These are phyloP conservation scores for Campoplex nolae DNA, from an alignment of 2,888 invertebrate genomes.

Conservation along the genomic window DNA sequence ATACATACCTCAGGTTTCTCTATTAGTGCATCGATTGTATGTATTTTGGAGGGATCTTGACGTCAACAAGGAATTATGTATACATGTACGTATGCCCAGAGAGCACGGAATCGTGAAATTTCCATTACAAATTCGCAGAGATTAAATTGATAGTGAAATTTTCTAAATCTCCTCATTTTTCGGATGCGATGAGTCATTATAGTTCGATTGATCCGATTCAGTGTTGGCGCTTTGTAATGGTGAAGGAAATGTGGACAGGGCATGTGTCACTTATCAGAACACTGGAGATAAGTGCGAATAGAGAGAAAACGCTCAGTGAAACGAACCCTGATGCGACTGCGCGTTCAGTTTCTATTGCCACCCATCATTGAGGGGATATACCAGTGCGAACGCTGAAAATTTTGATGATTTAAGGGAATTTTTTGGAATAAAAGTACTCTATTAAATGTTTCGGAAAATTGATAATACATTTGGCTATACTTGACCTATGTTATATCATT, in stretches of 20 bases:
- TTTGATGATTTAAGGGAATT: too few species aligned
- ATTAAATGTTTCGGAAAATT: too few species aligned
- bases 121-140: neutral
- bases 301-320: neutral
- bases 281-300: neutral
- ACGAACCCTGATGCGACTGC: neutral
- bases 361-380: too few species aligned
- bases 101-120: neutral
- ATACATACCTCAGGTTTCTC: slow-evolving; percentile 17
- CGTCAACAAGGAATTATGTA: neutral
- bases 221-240: neutral
- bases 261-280: too few species aligned
- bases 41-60: slow-evolving; percentile 30
- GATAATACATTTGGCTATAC: too few species aligned
- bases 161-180: too few species aligned
- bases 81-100: neutral
- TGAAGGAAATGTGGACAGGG: neutral
- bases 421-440: too few species aligned
- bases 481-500: too few species aligned
- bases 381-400: too few species aligned
- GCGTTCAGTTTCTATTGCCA: neutral
- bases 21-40: slow-evolving; percentile 29
- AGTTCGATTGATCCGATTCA: too few species aligned
- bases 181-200: neutral
- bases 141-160: neutral